A percentile compares a stretch with the other conserved stretches of the same genome.
These are phyloP conservation scores for Pseudochirops cupreus DNA, from an alignment of 2,797 vertebrate species.

Conservation along the genomic window DNA sequence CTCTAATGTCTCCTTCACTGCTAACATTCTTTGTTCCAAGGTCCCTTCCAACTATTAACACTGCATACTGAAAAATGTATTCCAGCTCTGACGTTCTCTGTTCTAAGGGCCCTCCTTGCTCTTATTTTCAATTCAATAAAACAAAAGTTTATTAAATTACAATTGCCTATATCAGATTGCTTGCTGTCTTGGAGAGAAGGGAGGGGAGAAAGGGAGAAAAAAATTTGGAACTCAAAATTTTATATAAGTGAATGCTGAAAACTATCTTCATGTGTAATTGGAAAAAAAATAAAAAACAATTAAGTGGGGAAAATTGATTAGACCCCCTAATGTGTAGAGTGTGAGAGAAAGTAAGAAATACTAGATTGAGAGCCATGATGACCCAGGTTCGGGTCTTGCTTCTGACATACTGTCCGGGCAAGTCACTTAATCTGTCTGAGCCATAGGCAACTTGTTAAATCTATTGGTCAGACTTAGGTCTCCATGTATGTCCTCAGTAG, in stretches of 20 bases:
- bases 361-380: background rate
- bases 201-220: too few relatives aligned
- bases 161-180: too few relatives aligned
- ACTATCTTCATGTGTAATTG: too few relatives aligned
- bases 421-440: background rate
- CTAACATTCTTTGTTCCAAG: background rate
- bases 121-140: background rate
- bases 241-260: too few relatives aligned
- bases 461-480: background rate
- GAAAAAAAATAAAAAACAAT: too few relatives aligned
- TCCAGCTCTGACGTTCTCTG: background rate
- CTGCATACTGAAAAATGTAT: background rate
- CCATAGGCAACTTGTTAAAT: background rate
- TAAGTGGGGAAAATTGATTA: background rate
- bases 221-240: too few relatives aligned
- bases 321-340: background rate
- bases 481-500: background rate
- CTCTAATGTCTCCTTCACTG: background rate
- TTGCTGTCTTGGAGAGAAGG: too few relatives aligned
- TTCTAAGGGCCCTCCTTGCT: background rate
- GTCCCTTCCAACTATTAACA: background rate
- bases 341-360: background rate
- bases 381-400: background rate
- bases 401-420: background rate
- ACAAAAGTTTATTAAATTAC: background rate